Base-by-base conservation (phyloP, 2,888 invertebrate species). In the Cephus rjabovi region DNA sequence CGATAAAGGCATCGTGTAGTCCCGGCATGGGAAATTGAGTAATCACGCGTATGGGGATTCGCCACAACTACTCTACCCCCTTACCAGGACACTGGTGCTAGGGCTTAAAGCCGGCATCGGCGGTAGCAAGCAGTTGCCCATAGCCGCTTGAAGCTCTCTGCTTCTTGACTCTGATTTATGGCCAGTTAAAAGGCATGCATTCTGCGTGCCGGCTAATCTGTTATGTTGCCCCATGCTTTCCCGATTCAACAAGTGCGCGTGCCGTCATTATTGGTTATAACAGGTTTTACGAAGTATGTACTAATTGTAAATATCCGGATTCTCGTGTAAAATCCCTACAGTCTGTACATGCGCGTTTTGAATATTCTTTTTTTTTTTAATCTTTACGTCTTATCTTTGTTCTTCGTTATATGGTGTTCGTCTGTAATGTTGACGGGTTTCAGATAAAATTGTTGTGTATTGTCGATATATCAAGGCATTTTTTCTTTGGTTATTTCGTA, bases 81-180 rank as follows among this genome's bases (percentile, higher is more conserved):
- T 31, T 34, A 34, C 15, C 75, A 69, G 34, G 68, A 75, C 69
- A 75, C 33, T 75, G 40, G 34, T 69, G 69, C 34, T 69, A 31
- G 56, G 23, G 56, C 56, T 56, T 56, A 56, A 56, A 56, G 56
- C 23, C 23, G 12, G 4, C 37, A 56, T n/a, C 12, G 71, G 15
- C 31, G 11, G 31, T 31, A 33, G 71, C 31, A 15, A 71, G 31
- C 71, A 31, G 71, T 33, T 33, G 71, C 71, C 71, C 31, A 71
- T 31, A 71, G 71, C 33, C 6, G 71, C 31, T 33, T 33, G 31
- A 23, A 30, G 71, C 33, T 71, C 71, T 71, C 12, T 33, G 71
- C 71, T 83, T 83, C 85, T 87, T 83, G 88, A 89, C 88, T 90
- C 88, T 90, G 90, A 90, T 90, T 90, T 90, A 90, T 85, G 86